Evolutionary conservation across 1,140 invertebrate species (phyloP).

Genomic region (Drosophila chauvacae): DNA sequence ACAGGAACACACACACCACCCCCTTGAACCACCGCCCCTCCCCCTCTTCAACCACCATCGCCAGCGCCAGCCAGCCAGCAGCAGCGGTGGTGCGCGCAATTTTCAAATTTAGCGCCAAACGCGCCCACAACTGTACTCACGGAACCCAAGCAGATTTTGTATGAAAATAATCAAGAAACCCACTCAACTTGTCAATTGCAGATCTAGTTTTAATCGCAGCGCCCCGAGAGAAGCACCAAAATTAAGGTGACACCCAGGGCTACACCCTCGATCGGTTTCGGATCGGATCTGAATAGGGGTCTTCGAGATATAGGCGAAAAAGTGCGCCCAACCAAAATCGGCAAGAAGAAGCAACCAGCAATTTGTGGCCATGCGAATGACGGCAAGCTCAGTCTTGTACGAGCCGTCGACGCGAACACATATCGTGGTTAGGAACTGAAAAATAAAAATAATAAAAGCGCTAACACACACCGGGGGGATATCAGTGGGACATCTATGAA

Average conservation of each 20-base stretch:
- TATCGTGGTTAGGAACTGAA: constrained; percentile 76
- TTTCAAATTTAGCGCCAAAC: constrained; percentile 85
- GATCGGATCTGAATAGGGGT: constrained; percentile 53
- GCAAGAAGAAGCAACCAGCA: constrained; percentile 54
- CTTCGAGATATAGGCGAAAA: constrained; percentile 44
- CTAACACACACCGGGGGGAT: constrained; percentile 35
- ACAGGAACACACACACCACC: constrained; percentile 20
- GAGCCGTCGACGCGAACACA: constrained; percentile 81
- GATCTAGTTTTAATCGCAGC: constrained; percentile 65
- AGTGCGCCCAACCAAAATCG: constrained; percentile 25
- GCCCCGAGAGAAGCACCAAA: constrained; percentile 24
- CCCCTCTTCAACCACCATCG: constrained; percentile 10
- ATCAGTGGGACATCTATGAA: constrained; percentile 31
- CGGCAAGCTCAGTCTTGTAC: constrained; percentile 80
- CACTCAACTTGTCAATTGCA: constrained; percentile 72
- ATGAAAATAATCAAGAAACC: constrained; percentile 84
- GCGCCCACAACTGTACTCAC: constrained; percentile 75
- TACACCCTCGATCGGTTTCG: constrained; percentile 24
- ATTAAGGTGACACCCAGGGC: constrained; percentile 40
- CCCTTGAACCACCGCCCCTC: constrained; percentile 12
- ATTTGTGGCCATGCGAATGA: constrained; percentile 60
- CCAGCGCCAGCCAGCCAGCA: constrained; percentile 5
- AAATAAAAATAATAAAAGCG: constrained; percentile 21
- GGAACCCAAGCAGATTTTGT: constrained; percentile 83
- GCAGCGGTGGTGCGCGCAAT: constrained; percentile 60